These are phyloP conservation scores for Mixornis gularis DNA, from an alignment of 2,113 vertebrate genomes.

Conservation along the genomic window DNA sequence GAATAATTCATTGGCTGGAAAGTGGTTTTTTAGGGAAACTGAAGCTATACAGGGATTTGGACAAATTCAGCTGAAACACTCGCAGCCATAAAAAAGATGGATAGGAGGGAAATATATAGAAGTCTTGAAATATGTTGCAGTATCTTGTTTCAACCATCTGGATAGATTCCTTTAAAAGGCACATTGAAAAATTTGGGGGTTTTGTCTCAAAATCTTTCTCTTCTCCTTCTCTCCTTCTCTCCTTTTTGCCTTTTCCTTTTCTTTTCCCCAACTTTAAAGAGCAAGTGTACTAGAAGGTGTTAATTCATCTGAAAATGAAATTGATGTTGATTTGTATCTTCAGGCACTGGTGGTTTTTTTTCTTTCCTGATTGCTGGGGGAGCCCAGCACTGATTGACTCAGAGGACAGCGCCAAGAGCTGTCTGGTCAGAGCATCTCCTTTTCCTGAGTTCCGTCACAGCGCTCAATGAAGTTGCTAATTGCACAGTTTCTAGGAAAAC, in stretches of 20 bases:
- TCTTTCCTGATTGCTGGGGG: background rate
- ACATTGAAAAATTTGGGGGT: background rate
- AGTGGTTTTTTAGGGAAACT: conserved; percentile 32
- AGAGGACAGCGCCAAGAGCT: background rate
- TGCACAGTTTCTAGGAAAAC: background rate
- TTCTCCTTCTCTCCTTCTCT: background rate
- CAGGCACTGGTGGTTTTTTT: background rate
- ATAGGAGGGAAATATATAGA: background rate
- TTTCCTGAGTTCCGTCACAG: background rate
- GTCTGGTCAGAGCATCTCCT: background rate
- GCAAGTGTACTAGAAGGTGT: background rate
- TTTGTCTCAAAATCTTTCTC: background rate
- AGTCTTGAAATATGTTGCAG: background rate
- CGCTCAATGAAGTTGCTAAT: background rate
- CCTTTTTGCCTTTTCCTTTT: background rate
- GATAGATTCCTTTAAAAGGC: background rate
- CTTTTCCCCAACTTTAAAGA: background rate
- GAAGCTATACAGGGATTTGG: conserved; percentile 13
- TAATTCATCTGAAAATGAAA: background rate
- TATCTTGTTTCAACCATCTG: conserved; percentile 9
- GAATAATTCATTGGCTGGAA: conserved; percentile 38
- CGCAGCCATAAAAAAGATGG: conserved; percentile 35
- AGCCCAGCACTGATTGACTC: background rate
- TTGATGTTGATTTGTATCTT: background rate
- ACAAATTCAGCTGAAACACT: conserved; percentile 23